Evolutionary conservation across 2,797 vertebrate species (phyloP), one percentile per base, ranked within the genome.

Genomic region (Takifugu ocellatus): DNA sequence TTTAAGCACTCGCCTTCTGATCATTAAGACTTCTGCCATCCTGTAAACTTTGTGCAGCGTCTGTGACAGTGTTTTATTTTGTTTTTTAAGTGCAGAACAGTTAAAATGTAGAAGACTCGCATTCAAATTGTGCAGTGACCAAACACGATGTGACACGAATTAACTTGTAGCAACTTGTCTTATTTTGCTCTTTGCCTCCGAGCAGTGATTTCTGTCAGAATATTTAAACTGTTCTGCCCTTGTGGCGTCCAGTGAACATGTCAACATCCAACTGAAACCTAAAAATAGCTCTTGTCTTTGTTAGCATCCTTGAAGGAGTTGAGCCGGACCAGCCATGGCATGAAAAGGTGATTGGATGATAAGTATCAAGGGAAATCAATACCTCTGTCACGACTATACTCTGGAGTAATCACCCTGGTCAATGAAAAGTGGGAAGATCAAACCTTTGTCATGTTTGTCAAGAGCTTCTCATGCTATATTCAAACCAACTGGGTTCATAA

Each of bases 361-460:
- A 72, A 73, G 74, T 80, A 81, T 80, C 54, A 39, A 46, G 54
- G 48, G 59, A 46, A 75, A 87, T 89, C 81, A 61, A 84, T 87
- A 66, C 43, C 57, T 33, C 58, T 65, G 75, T 84, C 82, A 74
- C 69, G 66, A 74, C 63, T 70, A 67, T 75, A 77, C 78, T 76
- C 76, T 63, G 49, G 68, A 77, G 66, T 80, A 78, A 83, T 84
- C 72, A 70, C 55, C 2, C 14, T 52, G 68, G 72, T 69, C 65
- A 53, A 61, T 45, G 14, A 54, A 29, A 51, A 36, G 61, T 48
- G 25, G 55, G 47, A 66, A 58, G 59, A 70, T 17, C 43, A 63
- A 75, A 78, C 75, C 55, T 73, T 74, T 61, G 43, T 58, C 15
- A 58, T 64, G 77, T 72, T 68, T 57, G 21, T 4, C 54, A 9